Conservation (phyloP, 1,140 invertebrate species). For the Plectrocnemia conspersa region DNA sequence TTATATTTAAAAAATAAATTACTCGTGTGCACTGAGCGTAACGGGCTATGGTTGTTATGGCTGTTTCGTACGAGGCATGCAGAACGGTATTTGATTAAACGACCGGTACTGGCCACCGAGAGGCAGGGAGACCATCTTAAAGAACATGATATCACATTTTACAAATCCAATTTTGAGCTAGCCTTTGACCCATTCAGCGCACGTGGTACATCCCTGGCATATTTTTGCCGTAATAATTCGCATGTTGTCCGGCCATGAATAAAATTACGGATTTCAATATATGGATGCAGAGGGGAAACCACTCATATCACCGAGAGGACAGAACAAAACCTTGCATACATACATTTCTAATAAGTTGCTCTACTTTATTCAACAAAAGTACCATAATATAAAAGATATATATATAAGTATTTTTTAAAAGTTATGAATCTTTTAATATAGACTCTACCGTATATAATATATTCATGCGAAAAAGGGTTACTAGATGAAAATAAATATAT, state of each 20-base stretch:
- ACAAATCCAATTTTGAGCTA: conserved; percentile 25
- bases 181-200: conserved; percentile 27
- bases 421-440: too few relatives aligned
- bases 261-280: conserved; percentile 32
- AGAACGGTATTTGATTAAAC: conserved; percentile 24
- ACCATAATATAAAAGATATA: too few relatives aligned
- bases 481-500: conserved; percentile 24
- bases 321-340: too few relatives aligned
- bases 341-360: too few relatives aligned
- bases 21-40: too few relatives aligned
- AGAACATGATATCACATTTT: conserved; percentile 26
- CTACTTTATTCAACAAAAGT: too few relatives aligned
- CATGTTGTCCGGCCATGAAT: conserved; percentile 27
- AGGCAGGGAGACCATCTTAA: conserved; percentile 3
- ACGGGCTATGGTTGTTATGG: conserved; percentile 20
- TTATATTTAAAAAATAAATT: too few relatives aligned
- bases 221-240: conserved; percentile 30
- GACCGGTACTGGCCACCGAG: conserved; percentile 5
- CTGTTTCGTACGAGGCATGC: conserved; percentile 2
- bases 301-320: not conserved
- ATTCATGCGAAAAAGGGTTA: not conserved
- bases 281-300: conserved; percentile 2
- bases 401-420: too few relatives aligned
- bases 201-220: conserved; percentile 27
- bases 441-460: not conserved